Conservation (phyloP, 2,113 vertebrate species). For the Mesocricetus auratus region DNA sequence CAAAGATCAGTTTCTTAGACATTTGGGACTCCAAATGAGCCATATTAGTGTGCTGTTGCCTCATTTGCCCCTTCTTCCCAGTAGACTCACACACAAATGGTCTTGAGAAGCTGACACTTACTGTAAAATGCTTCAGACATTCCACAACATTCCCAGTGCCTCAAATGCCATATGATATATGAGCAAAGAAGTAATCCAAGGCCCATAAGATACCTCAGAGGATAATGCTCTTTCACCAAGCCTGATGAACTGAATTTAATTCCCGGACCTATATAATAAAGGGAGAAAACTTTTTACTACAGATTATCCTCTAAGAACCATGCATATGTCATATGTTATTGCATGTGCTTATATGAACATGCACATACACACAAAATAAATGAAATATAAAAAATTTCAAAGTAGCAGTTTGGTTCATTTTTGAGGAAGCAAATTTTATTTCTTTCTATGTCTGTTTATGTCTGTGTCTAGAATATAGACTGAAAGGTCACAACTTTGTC, state of each 20-base stretch:
- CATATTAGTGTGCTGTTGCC: neutral
- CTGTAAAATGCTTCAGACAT: neutral
- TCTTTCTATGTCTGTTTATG: neutral
- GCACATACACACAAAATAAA: neutral
- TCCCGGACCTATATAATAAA: neutral
- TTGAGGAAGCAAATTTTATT: neutral
- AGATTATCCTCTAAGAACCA: neutral
- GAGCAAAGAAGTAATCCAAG: neutral
- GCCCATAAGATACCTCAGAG: neutral
- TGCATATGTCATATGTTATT: neutral
- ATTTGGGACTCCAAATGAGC: neutral
- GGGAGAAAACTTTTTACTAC: neutral
- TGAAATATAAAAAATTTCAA: neutral
- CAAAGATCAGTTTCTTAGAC: neutral
- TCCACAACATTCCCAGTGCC: no score
- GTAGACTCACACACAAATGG: neutral
- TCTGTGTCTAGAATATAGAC: neutral
- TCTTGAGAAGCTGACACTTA: neutral
- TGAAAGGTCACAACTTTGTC: slow-evolving; percentile 15
- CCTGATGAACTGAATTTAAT: neutral
- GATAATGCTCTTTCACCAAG: neutral
- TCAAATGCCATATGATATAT: neutral
- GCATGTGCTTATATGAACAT: neutral
- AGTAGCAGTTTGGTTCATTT: neutral
- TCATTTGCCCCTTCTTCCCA: neutral